These are phyloP conservation scores for Prionchulus punctatus DNA, from an alignment of 2,888 invertebrate species.

Conservation along the genomic window DNA sequence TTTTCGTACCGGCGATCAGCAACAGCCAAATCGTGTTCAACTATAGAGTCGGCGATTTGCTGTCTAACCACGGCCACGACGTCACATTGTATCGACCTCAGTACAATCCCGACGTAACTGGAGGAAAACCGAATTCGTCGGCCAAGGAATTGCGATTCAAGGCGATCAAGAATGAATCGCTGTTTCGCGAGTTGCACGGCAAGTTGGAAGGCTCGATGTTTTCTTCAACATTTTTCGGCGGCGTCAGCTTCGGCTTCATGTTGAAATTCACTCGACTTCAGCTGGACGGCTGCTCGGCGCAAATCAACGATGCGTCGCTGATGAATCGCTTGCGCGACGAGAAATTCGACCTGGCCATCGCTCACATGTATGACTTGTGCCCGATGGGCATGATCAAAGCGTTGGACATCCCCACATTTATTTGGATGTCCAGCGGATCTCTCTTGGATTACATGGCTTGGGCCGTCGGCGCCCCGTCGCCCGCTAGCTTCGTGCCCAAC, in stretches of 20 bases:
- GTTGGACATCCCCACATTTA: slow-evolving; percentile 20
- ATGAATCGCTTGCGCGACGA: neutral
- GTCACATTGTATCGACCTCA: slow-evolving; percentile 6
- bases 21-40: slow-evolving; percentile 6
- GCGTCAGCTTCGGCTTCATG: neutral
- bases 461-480: slow-evolving; percentile 18
- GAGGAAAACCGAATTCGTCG: neutral
- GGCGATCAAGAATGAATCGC: neutral
- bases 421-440: slow-evolving; percentile 21
- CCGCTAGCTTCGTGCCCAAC: neutral
- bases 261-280: neutral
- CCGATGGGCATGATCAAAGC: neutral
- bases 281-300: neutral
- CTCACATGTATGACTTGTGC: slow-evolving; percentile 6
- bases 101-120: neutral
- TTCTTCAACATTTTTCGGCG: neutral
- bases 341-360: slow-evolving; percentile 6
- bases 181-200: neutral
- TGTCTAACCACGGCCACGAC: slow-evolving; percentile 2
- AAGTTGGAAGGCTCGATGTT: neutral
- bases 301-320: neutral
- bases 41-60: slow-evolving; percentile 6
- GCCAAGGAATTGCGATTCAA: neutral
- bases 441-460: slow-evolving; percentile 20
- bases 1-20: slow-evolving; percentile 6